phyloP scores from a whole-genome alignment of 2,113 vertebrate genomes.

The Manacus vitellinus region DNA sequence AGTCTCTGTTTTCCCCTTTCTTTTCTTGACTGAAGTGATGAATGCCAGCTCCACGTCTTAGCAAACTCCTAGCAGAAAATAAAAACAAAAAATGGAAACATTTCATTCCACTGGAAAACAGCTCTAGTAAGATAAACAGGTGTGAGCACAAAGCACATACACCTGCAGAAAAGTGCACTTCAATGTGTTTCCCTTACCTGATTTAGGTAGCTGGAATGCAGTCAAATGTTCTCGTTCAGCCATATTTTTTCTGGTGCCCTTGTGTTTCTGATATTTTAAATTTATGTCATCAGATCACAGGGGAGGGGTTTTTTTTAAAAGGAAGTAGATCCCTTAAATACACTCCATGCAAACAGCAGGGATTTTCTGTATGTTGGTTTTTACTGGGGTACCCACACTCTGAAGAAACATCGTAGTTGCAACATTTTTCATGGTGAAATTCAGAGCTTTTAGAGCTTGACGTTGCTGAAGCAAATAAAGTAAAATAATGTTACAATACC shows the following conservation, averaged over 20 bases:
- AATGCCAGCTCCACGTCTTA: neutral
- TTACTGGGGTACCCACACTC: neutral
- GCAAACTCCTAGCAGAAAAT: neutral
- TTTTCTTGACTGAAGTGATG: neutral
- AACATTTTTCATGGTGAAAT: neutral
- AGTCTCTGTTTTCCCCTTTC: neutral
- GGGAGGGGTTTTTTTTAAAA: neutral
- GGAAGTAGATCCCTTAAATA: neutral
- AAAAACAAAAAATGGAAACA: neutral
- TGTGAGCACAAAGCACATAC: neutral
- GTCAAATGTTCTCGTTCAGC: neutral
- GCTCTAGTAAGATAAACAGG: neutral
- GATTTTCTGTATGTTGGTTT: neutral
- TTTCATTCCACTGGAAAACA: neutral
- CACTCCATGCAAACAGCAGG: neutral
- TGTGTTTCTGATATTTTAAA: neutral
- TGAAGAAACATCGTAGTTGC: neutral
- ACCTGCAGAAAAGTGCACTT: neutral
- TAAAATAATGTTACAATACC: slow-evolving; percentile 38
- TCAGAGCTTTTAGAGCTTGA: slow-evolving; percentile 7
- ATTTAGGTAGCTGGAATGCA: neutral
- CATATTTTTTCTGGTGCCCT: neutral
- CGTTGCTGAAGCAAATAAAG: slow-evolving; percentile 47
- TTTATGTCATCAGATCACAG: neutral
- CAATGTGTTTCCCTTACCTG: fast-evolving